Evolutionary conservation across 2,113 vertebrate species (phyloP).

Genomic region (Cyprinodon variegatus): DNA sequence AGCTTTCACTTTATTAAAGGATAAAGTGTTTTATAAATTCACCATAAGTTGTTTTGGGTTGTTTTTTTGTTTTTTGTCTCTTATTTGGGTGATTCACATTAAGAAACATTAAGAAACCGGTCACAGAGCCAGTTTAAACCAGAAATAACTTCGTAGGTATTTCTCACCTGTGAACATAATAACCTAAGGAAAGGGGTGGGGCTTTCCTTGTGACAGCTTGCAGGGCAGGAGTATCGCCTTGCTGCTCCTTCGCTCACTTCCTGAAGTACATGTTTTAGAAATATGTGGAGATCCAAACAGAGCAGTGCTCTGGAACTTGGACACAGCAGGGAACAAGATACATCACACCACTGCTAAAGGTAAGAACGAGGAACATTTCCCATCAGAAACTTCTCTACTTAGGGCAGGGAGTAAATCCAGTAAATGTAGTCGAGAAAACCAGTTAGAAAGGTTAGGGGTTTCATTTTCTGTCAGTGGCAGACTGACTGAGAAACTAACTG

Average conservation of each 20-base stretch:
- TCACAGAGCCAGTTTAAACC: constrained; percentile 39
- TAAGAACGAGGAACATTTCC: constrained; percentile 20
- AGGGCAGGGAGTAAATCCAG: neutral
- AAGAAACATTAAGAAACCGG: neutral
- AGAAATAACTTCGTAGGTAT: constrained; percentile 35
- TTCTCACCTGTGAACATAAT: constrained; percentile 59
- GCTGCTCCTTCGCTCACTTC: constrained; percentile 52
- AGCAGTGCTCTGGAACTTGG: constrained; percentile 25
- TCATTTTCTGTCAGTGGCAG: constrained; percentile 24
- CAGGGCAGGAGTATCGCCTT: constrained; percentile 32
- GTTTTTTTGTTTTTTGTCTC: neutral
- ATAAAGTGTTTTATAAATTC: neutral
- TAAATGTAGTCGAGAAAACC: constrained; percentile 10
- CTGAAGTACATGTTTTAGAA: constrained; percentile 47
- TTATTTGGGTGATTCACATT: neutral
- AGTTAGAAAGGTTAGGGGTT: neutral
- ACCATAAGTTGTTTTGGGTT: neutral
- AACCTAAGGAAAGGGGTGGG: constrained; percentile 57
- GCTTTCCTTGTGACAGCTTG: constrained; percentile 28
- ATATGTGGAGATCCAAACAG: constrained; percentile 47
- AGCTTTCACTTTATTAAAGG: neutral
- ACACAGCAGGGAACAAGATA: constrained; percentile 13
- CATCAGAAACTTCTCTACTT: neutral
- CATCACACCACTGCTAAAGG: constrained; percentile 27
- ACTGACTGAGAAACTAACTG: neutral